Evolutionary conservation across 2,113 vertebrate species (phyloP).

Genomic region (Hydrochoerus hydrochaeris): DNA sequence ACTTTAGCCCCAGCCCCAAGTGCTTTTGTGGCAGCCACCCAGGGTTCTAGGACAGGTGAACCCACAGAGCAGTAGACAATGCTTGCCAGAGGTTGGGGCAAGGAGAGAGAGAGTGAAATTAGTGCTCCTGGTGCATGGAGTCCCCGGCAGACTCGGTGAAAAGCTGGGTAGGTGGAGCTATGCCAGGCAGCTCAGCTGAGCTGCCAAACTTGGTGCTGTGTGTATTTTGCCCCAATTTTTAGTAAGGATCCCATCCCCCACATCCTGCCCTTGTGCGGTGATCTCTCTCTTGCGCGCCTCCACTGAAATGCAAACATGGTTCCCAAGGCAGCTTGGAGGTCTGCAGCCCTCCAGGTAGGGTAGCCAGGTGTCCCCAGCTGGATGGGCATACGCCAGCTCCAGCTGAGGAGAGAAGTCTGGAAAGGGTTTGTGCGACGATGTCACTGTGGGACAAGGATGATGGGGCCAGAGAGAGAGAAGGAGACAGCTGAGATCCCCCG

Average conservation of each 20-base stretch:
- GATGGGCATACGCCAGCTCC: background rate
- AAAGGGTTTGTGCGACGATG: too few relatives aligned
- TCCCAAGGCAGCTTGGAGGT: background rate
- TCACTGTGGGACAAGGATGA: rapidly evolving
- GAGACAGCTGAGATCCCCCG: background rate
- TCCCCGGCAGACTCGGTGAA: background rate
- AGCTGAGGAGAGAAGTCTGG: rapidly evolving
- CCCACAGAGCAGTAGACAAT: background rate
- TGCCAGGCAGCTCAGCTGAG: rapidly evolving
- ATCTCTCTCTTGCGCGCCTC: background rate
- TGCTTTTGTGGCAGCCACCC: background rate
- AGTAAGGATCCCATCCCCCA: background rate
- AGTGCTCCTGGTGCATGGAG: background rate
- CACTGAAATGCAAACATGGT: background rate
- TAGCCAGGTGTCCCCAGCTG: background rate
- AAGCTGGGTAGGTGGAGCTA: rapidly evolving
- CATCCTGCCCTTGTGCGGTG: background rate
- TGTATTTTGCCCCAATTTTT: background rate
- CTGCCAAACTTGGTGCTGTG: background rate
- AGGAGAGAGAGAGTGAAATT: too few relatives aligned
- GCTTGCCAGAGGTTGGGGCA: background rate
- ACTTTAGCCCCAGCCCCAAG: background rate
- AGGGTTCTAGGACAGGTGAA: background rate
- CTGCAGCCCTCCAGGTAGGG: background rate
- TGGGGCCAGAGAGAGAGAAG: background rate